Conservation (phyloP, 2,113 vertebrate genomes). For the Leptobrachium ailaonicum region DNA sequence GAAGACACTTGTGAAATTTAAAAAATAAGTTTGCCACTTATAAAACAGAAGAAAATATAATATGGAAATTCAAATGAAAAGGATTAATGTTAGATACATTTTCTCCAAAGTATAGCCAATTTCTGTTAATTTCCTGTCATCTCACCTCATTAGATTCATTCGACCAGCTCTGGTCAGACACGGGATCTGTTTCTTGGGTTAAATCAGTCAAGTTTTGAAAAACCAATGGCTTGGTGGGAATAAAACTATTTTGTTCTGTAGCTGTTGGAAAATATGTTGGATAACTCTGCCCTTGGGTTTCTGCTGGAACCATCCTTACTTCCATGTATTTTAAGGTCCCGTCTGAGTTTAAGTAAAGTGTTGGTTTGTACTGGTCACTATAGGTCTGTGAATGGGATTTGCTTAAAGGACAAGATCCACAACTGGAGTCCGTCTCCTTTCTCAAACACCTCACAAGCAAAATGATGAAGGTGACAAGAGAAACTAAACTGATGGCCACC, state of each 20-base stretch:
- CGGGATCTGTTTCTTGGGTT: slow-evolving; percentile 54
- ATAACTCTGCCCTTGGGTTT: slow-evolving; percentile 79
- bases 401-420: slow-evolving; percentile 67
- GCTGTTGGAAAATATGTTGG: slow-evolving; percentile 79
- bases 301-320: slow-evolving; percentile 80
- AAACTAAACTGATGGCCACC: slow-evolving; percentile 62
- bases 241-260: slow-evolving; percentile 79
- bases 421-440: slow-evolving; percentile 48
- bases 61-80: too few relatives aligned
- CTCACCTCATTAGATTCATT: slow-evolving; percentile 70
- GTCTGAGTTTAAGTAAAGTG: slow-evolving; percentile 82
- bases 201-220: slow-evolving; percentile 62
- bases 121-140: background rate
- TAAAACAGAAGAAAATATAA: too few relatives aligned
- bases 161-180: slow-evolving; percentile 57
- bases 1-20: too few relatives aligned
- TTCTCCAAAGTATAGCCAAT: too few relatives aligned
- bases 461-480: slow-evolving; percentile 61
- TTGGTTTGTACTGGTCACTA: slow-evolving; percentile 81
- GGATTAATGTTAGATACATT: too few relatives aligned
- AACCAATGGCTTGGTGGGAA: slow-evolving; percentile 72
- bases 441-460: slow-evolving; percentile 61
- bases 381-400: slow-evolving; percentile 64
- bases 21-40: too few relatives aligned
- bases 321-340: slow-evolving; percentile 90